A percentile compares a stretch with the other conserved stretches of the same genome.
Evolutionary conservation across 2,113 vertebrate species (phyloP).

Genomic region (Accipiter cooperii): DNA sequence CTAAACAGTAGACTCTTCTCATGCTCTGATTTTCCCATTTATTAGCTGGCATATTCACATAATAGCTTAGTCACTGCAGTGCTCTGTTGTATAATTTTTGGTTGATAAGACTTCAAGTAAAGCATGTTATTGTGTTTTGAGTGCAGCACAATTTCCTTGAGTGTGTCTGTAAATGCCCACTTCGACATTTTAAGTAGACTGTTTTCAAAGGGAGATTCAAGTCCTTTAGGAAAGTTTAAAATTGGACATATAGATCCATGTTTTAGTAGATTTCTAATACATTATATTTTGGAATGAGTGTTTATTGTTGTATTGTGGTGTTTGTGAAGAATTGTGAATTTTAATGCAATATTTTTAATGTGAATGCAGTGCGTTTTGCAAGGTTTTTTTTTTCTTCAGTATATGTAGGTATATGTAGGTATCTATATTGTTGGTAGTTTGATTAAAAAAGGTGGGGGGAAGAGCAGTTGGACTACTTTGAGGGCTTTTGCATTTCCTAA

Average conservation of each 20-base stretch:
- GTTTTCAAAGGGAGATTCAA: background rate
- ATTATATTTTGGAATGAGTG: background rate
- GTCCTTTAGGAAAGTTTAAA: background rate
- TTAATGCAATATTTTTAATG: background rate
- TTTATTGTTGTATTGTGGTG: background rate
- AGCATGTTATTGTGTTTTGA: background rate
- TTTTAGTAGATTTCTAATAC: background rate
- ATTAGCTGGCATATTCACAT: background rate
- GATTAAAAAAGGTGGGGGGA: background rate
- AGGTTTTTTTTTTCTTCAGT: background rate
- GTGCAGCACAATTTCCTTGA: background rate
- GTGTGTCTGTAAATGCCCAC: background rate
- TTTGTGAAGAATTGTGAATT: background rate
- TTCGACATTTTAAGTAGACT: background rate
- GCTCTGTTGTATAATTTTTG: background rate
- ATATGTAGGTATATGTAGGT: accelerated
- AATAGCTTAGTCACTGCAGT: background rate
- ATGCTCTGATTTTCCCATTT: background rate
- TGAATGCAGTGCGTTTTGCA: background rate
- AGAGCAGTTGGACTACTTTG: background rate
- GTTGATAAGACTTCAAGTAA: background rate
- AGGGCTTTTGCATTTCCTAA: background rate
- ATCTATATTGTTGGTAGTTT: background rate
- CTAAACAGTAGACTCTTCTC: background rate
- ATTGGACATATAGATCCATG: background rate